Base-by-base conservation (phyloP, 1,140 invertebrate species). In the Agrilus planipennis region DNA sequence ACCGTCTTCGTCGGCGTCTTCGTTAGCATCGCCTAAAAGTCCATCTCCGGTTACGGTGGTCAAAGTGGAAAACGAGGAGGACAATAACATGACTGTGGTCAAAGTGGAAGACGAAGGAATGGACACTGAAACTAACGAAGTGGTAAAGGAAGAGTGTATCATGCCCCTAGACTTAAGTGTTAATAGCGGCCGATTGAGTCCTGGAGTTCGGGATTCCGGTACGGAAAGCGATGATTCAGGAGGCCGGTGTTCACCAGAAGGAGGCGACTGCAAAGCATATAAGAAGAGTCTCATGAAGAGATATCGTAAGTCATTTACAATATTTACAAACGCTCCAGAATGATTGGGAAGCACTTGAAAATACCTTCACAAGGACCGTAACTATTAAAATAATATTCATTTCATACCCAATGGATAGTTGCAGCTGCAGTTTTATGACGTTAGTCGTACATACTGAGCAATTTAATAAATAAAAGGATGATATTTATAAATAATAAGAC, bases 271-370 rank as follows among this genome's bases (percentile, higher is more conserved):
- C 41, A 84, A 85, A 57, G 81, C 84, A 14, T 88, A 87, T 69
- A 89, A 89, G 69, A 89, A 89, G 64, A 84, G 77, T 57, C 73
- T 89, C 51, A 87, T 89, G 72, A 83, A 81, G 67, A 72, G 85
- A 75, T 89, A 86, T 68, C 76, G 84, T 89, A 80, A 89, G 84
- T 84, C 14, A 6, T 38, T 36, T 4, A 10, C 14, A 12, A 7
- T 25, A 11, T 25, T 25, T 11, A 25, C 22, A 11, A 25, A 6
- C 5, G 11, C 22, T 11, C 22, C 5, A 25, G 11, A 25, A 25
- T 25, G 22, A 25, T 25, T n/a, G n/a, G n/a, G n/a, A n/a, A n/a
- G n/a, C n/a, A n/a, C n/a, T n/a, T n/a, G n/a, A n/a, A n/a, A n/a
- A n/a, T n/a, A n/a, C n/a, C n/a, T n/a, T n/a, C n/a, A n/a, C n/a